Base-by-base conservation (phyloP, 2,797 vertebrate species). In the Sebastes cheni region DNA sequence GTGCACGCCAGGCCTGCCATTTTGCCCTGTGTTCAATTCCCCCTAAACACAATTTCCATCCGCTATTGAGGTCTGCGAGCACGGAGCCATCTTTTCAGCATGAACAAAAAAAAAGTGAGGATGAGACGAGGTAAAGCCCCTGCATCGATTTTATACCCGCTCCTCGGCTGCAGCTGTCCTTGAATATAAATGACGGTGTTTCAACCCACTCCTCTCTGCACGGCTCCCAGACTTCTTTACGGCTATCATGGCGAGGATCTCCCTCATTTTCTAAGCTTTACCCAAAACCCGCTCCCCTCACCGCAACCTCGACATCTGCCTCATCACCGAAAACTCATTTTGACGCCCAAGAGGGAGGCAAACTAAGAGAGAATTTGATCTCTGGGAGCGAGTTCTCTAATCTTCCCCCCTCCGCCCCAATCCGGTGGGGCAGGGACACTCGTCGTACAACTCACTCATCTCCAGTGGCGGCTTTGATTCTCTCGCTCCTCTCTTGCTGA, bases 161-260 rank as follows among this genome's bases (percentile, higher is more conserved):
- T 92, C 88, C 71, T 81, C 72, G 58, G 79, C 85, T 84, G 85
- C 85, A 72, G 84, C 90, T 77, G 88, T 86, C 89, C 90, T 92
- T 93, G 93, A 94, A 94, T 93, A 91, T 93, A 92, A 93, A 94
- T 91, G 83, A 89, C 67, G 69, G 32, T 3, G 82, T 86, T 87
- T 86, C 86, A 87, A 30, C 85, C 87, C 88, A 75, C 91, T 88
- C 83, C 34, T 85, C 77, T 86, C 79, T 75, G 72, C 79, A 52
- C 75, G 80, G 71, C 88, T 82, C 87, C 83, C 74, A 78, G 81
- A 91, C 80, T 90, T 89, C 76, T 91, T 83, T 72, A 68, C 60
- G 76, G 80, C 78, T 85, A 86, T 92, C 90, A 75, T 36, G 13
- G 77, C 4, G 16, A 88, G 88, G 66, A 92, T 94, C 91, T 90